phyloP scores from a whole-genome alignment of 2,888 invertebrate species.

The Crocallis elinguaria region DNA sequence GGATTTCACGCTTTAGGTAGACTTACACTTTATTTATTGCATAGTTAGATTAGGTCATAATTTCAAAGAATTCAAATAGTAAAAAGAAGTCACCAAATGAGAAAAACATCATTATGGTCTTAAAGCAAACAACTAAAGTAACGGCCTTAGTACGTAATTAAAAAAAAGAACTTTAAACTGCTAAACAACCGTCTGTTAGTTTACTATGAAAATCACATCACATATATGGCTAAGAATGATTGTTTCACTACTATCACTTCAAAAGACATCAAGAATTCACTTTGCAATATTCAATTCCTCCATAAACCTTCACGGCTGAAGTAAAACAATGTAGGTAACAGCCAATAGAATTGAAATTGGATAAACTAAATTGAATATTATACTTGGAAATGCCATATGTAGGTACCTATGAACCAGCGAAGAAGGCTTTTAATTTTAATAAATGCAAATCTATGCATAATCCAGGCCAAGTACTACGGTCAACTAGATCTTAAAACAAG shows the following conservation, averaged over 20 bases:
- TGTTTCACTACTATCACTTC: slow-evolving; percentile 5
- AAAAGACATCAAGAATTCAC: slow-evolving; percentile 10
- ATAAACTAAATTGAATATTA: slow-evolving; percentile 5
- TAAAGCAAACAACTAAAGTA: too few relatives aligned
- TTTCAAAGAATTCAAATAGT: too few relatives aligned
- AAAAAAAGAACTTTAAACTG: too few relatives aligned
- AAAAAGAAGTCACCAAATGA: too few relatives aligned
- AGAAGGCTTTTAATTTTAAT: slow-evolving; percentile 15
- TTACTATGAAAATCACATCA: not conserved
- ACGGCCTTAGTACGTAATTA: too few relatives aligned
- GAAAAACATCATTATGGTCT: too few relatives aligned
- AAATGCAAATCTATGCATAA: slow-evolving; percentile 19
- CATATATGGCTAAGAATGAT: not conserved
- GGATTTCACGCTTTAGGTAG: too few relatives aligned
- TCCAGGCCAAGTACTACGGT: slow-evolving; percentile 21
- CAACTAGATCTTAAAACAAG: slow-evolving; percentile 35
- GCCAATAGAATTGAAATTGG: slow-evolving; percentile 20
- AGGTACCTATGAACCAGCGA: not conserved
- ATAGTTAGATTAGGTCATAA: too few relatives aligned
- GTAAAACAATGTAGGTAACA: slow-evolving; percentile 15
- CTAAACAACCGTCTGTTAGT: too few relatives aligned
- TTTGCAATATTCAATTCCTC: slow-evolving; percentile 18
- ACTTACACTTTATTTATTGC: too few relatives aligned
- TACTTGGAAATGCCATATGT: slow-evolving; percentile 6
- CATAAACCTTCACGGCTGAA: slow-evolving; percentile 13